These are phyloP conservation scores for Drosophila mauritiana DNA, from an alignment of 1,140 invertebrate species.

Conservation along the genomic window DNA sequence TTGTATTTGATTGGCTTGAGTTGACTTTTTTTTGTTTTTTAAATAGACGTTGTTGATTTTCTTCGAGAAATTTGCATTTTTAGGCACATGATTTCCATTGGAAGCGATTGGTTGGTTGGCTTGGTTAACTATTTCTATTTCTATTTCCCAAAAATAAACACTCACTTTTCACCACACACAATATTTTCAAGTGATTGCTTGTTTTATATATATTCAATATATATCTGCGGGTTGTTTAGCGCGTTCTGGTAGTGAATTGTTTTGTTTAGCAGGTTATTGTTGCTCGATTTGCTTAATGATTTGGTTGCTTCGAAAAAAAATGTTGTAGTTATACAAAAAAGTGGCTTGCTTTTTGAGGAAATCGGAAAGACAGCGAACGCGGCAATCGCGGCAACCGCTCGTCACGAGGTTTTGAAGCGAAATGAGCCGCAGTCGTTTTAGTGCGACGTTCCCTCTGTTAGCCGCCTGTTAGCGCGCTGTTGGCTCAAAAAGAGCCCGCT, in stretches of 20 bases:
- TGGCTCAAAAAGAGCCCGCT: background rate
- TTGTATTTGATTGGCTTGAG: slow-evolving; percentile 70
- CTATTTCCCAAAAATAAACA: slow-evolving; percentile 25
- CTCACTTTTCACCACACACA: slow-evolving; percentile 20
- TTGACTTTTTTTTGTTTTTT: slow-evolving; percentile 78
- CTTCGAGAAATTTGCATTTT: slow-evolving; percentile 82
- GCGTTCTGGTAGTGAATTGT: slow-evolving; percentile 19
- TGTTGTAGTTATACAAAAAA: slow-evolving; percentile 15
- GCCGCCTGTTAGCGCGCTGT: slow-evolving; percentile 11
- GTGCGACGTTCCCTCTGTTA: slow-evolving; percentile 17
- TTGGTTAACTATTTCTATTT: slow-evolving; percentile 67
- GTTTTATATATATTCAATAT: slow-evolving; percentile 4
- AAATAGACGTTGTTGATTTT: slow-evolving; percentile 81
- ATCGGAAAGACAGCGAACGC: slow-evolving; percentile 37
- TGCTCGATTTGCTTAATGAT: background rate
- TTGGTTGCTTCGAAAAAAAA: slow-evolving; percentile 38
- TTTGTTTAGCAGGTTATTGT: slow-evolving; percentile 17
- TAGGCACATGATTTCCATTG: slow-evolving; percentile 82
- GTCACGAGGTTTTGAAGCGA: slow-evolving; percentile 70
- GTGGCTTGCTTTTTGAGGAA: slow-evolving; percentile 14
- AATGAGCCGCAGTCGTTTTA: slow-evolving; percentile 58
- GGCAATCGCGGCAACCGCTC: slow-evolving; percentile 43
- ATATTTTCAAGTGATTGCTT: slow-evolving; percentile 1
- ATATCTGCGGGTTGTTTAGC: slow-evolving; percentile 8
- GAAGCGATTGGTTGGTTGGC: slow-evolving; percentile 73